phyloP scores from a whole-genome alignment of 1,140 invertebrate genomes.

The Drosophila erecta region DNA sequence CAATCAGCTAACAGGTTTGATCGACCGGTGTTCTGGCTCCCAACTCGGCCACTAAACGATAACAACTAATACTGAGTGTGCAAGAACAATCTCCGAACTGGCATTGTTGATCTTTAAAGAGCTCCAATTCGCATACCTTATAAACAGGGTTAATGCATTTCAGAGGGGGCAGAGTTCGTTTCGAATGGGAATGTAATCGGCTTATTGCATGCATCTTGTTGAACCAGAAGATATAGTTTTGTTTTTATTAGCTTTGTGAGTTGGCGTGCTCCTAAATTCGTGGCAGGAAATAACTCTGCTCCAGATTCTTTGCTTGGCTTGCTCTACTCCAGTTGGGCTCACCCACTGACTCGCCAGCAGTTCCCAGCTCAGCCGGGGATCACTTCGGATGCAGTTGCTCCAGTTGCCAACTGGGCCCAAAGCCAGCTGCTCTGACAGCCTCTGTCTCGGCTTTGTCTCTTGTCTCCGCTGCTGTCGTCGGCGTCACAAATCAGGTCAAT shows the following conservation, averaged over 20 bases:
- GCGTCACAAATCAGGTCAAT: constrained; percentile 70
- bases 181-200: too few species aligned
- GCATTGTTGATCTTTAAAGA: background rate
- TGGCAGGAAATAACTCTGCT: background rate
- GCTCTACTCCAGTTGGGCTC: constrained; percentile 4
- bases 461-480: constrained; percentile 29
- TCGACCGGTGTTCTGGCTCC: background rate
- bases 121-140: background rate
- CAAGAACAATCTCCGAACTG: background rate
- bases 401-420: constrained; percentile 52
- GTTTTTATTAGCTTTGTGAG: background rate
- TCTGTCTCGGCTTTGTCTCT: constrained; percentile 24
- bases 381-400: constrained; percentile 26
- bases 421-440: constrained; percentile 54
- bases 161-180: too few species aligned
- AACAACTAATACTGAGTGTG: constrained; percentile 6
- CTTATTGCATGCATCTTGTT: too few species aligned
- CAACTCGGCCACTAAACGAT: constrained; percentile 10
- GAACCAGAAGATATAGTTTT: background rate
- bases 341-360: constrained; percentile 21
- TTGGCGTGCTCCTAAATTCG: background rate
- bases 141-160: too few species aligned
- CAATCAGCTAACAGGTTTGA: constrained; percentile 28
- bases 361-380: background rate
- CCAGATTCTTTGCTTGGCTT: constrained; percentile 6